phyloP scores from a whole-genome alignment of 2,797 vertebrate species.

The Strix occidentalis region DNA sequence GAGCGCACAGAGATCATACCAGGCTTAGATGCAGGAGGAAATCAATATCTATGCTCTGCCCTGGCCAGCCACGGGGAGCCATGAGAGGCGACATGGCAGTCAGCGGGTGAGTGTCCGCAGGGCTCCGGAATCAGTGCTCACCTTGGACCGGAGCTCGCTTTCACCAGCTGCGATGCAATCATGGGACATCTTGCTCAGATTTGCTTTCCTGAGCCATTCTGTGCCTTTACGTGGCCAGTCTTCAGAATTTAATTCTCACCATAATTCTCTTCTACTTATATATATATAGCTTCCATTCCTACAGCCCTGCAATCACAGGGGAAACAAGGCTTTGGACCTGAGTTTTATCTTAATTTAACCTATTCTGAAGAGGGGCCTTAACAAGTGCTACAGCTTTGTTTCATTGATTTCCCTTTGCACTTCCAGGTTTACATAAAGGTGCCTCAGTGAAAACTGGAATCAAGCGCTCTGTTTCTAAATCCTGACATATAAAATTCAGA shows the following conservation, averaged over 20 bases:
- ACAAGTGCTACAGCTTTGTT: neutral
- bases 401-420: neutral
- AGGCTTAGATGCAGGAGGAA: neutral
- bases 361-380: neutral
- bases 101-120: fast-evolving
- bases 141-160: neutral
- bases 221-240: neutral
- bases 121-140: neutral
- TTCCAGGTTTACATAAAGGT: neutral
- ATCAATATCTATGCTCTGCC: neutral
- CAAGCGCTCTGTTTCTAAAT: neutral
- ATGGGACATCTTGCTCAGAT: neutral
- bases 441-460: neutral
- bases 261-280: neutral
- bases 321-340: neutral
- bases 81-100: fast-evolving
- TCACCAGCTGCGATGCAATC: neutral
- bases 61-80: neutral
- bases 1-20: neutral
- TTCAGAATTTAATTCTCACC: neutral
- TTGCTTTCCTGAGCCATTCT: neutral
- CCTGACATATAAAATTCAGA: neutral
- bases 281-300: neutral
- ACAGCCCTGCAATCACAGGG: neutral
- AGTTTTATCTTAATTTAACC: neutral